A percentile compares a stretch with the other conserved stretches of the same genome.
Conservation (phyloP, 92 coral and sea anemone species). For the Phenganax marumi region DNA sequence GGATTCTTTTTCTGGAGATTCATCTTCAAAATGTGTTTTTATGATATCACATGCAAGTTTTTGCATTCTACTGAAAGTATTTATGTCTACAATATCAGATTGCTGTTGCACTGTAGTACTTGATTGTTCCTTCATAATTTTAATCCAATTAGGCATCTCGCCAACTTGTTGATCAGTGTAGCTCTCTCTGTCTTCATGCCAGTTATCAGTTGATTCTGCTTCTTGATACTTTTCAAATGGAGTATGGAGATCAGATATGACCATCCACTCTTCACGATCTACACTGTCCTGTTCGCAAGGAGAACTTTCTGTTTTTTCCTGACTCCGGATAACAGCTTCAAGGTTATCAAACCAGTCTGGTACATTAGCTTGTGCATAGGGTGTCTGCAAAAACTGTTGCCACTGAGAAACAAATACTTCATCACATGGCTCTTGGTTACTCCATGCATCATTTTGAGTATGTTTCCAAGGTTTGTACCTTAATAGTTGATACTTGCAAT, state of each 20-base stretch:
- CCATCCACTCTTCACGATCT: slow-evolving; percentile 52
- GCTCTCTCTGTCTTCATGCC: slow-evolving; percentile 50
- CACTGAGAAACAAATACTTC: slow-evolving; percentile 45
- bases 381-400: slow-evolving; percentile 48
- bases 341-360: slow-evolving; percentile 51
- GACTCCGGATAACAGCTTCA: slow-evolving; percentile 44
- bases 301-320: slow-evolving; percentile 37
- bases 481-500: slow-evolving; percentile 63
- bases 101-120: slow-evolving; percentile 28
- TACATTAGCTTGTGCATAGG: slow-evolving; percentile 55
- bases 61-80: slow-evolving; percentile 55
- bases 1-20: slow-evolving; percentile 41
- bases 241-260: slow-evolving; percentile 49
- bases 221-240: slow-evolving; percentile 53
- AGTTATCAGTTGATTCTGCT: slow-evolving; percentile 32
- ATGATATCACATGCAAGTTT: slow-evolving; percentile 55
- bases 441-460: slow-evolving; percentile 65
- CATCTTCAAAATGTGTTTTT: slow-evolving; percentile 48
- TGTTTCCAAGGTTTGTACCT: slow-evolving; percentile 60
- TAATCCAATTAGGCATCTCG: slow-evolving; percentile 56
- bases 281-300: slow-evolving; percentile 36
- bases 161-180: slow-evolving; percentile 56
- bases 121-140: slow-evolving; percentile 44
- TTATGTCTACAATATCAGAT: slow-evolving; percentile 50
- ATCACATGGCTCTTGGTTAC: slow-evolving; percentile 50